These are phyloP conservation scores for Distichodus sexfasciatus DNA, from an alignment of 2,797 vertebrate species.

Conservation along the genomic window DNA sequence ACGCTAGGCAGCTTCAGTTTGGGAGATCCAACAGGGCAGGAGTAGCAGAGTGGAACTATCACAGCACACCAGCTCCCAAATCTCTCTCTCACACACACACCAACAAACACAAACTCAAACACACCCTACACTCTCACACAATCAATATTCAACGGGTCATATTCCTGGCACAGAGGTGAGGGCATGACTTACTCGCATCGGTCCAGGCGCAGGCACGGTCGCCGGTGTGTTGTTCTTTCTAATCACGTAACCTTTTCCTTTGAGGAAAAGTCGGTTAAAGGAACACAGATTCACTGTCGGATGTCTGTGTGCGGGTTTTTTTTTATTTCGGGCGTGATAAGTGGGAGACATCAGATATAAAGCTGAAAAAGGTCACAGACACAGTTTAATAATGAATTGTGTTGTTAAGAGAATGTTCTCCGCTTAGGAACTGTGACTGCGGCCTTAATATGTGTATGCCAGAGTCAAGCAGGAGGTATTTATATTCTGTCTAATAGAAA, in stretches of 20 bases:
- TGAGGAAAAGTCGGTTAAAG: no score
- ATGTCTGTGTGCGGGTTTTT: background rate
- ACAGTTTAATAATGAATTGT: background rate
- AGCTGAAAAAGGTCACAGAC: background rate
- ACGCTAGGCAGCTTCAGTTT: constrained; percentile 14
- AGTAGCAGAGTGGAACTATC: constrained; percentile 42
- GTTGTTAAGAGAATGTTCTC: no score
- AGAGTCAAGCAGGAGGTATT: no score
- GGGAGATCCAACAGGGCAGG: constrained; percentile 2
- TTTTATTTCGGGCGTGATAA: background rate
- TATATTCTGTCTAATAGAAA: no score
- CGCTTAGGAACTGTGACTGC: no score
- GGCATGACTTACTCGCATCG: no score
- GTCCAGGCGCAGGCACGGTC: no score
- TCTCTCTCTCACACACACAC: background rate
- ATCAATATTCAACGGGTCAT: no score
- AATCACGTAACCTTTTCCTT: no score
- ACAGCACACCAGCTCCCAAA: constrained; percentile 12
- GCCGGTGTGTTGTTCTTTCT: no score
- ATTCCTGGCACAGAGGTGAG: no score
- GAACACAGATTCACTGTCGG: background rate
- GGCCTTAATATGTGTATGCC: no score
- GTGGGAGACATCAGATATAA: background rate
- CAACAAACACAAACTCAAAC: constrained; percentile 1
- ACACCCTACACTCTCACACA: background rate